Base-by-base conservation (phyloP, 2,113 vertebrate genomes). In the Spea bombifrons region DNA sequence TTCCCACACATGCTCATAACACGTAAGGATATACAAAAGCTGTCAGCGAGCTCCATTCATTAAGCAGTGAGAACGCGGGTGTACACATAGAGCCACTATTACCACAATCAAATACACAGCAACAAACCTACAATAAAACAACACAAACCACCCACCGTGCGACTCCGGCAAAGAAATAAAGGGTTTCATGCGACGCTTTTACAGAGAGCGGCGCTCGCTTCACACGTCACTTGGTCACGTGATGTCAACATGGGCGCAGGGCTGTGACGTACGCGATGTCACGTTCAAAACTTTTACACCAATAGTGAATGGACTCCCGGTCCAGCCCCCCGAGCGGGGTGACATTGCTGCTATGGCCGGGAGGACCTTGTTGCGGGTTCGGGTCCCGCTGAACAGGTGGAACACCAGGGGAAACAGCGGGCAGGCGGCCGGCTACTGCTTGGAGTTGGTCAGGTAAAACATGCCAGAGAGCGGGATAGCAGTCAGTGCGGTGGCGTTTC, bases 291-390 rank as follows among this genome's bases (percentile, higher is more conserved):
- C 64, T 64, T 63, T 46, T 71, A 67, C 8, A 45, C 76, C 76
- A 78, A 71, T 78, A 49, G 52, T 5, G 1, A 16, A 45, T 4
- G 7, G 45, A 4, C 3, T 12, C 2, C 2, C 5, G 46, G 53
- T 12, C 53, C 45, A 50, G 68, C 68, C 76, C 64, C 68, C 66
- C 49, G 43, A 4, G n/a, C 10, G 12, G 50, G 70, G 69, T 78
- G 69, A 78, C 76, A 72, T 72, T 80, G 77, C 30, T 30, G 12
- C 3, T 12, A 80, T 80, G 77, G 77, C 77, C 4, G 59, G 16
- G 71, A 3, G 70, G 8, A 63, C 16, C 8, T 9, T 16, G 43
- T 71, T 59, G 77, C 48, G 49, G 43, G 8, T 45, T 7, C 10
- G 1, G 3, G 3, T 50, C 4, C 63, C 9, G 8, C 8, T 66